phyloP scores from a whole-genome alignment of 1,140 invertebrate species.

The Calliphora vicina region DNA sequence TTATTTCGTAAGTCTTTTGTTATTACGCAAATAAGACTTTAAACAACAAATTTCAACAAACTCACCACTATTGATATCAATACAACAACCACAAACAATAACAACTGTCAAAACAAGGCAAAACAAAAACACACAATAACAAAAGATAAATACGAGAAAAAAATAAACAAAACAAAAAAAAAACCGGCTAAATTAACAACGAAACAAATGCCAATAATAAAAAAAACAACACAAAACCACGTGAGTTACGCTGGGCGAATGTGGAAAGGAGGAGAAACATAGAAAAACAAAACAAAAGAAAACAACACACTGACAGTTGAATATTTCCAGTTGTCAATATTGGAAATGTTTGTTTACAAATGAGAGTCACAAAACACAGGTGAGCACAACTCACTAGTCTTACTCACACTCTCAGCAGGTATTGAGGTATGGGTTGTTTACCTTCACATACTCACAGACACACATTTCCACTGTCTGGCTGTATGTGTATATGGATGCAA shows the following conservation, averaged over 20 bases:
- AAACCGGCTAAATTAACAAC: background rate
- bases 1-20: conserved; percentile 1
- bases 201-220: background rate
- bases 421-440: conserved; percentile 18
- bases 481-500: background rate
- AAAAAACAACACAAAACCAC: background rate
- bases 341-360: conserved; percentile 32
- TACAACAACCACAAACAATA: background rate
- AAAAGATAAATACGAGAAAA: background rate
- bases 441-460: conserved; percentile 4
- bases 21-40: background rate
- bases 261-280: background rate
- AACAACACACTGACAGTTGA: background rate
- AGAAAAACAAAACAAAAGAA: conserved; percentile 4
- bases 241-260: background rate
- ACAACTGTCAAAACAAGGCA: background rate
- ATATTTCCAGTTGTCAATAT: background rate
- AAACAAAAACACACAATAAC: background rate
- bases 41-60: background rate
- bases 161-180: background rate
- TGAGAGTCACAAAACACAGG: background rate
- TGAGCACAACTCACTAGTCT: background rate
- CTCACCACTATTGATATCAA: background rate
- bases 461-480: background rate
- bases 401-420: background rate